Base-by-base conservation (phyloP, 1,140 invertebrate species). In the Sesamia nonagrioides region DNA sequence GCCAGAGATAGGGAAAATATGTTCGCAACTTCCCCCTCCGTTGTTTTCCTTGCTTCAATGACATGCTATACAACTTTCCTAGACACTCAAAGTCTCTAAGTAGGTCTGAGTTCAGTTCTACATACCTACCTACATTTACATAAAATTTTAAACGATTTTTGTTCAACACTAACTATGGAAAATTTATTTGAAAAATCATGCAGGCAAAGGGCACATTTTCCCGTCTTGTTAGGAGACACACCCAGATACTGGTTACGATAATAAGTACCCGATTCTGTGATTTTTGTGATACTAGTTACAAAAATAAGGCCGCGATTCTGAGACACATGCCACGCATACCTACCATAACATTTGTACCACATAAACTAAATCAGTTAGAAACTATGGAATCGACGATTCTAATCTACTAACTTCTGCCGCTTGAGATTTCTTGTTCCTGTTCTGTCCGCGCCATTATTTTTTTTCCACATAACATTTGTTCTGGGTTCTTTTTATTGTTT, bases 1-100 rank as follows among this genome's bases (percentile, higher is more conserved):
- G 68, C 54, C 21, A 3, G 54, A 58, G 52, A 58, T 74, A 27
- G 13, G 54, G 37, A 60, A 60, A 74, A 74, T 74, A 74, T 74
- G 71, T 54, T 71, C 9, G 54, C 35, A 5, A 58, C 37, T 60
- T 27, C 52, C 37, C 54, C 54, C 40, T 60, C 21, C 1, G 18
- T 60, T 60, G 37, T 74, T 58, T 60, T 35, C 52, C 35, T 72
- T 52, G 56, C 52, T 42, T 52, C 68, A 15, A 27, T 9, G 27
- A 9, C 68, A 17, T 37, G 17, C 8, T 68, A 71, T 6, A 45
- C 27, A 45, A 66, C 40, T 66, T 42, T 17, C 21, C 27, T 35
- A 35, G 21, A 60, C 63, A 68, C 8, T 0, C 27, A 27, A n/a
- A n/a, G n/a, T n/a, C n/a, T n/a, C n/a, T n/a, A n/a, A 27, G 27